Evolutionary conservation across 2,797 vertebrate species (phyloP), one percentile per base, ranked within the genome.

Genomic region (Cygnus olor): DNA sequence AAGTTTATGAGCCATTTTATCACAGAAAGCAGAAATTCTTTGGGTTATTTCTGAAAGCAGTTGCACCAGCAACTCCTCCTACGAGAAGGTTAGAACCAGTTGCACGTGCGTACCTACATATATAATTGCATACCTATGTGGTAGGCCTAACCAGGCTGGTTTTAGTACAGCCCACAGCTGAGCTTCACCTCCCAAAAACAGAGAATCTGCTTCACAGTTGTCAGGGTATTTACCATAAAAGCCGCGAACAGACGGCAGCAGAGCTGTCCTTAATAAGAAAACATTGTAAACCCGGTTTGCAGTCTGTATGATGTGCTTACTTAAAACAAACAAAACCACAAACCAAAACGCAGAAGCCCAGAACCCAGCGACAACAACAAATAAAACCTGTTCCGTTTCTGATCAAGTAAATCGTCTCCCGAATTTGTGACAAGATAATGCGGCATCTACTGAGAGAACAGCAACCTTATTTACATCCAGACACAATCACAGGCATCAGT

Each of bases 271-370:
- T 89, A 90, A 63, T n/a, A 66, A 81, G 87, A 74, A 80, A 88
- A 71, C 6, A 25, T 72, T 82, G 63, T n/a, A 92, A 88, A 77
- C 32, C 20, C 57, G 21, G 80, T 66, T 57, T 88, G 83, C 66
- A 5, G 7, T 77, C 90, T 87, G 49, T 51, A 66, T 21, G 28
- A 92, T 21, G 56, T 53, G 70, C 51, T 93, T 91, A 80, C 70
- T 76, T 85, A 76, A 93, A 95, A 92, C 81, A 95, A 94, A 89
- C 34, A 28, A 76, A 94, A 49, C 64, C 81, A 70, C 69, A 47
- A 83, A 93, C 32, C 78, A 56, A 92, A 89, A 79, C 20, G 34
- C 18, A 8, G 5, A 82, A 85, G 38, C 51, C 58, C 61, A 73
- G 89, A 92, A 91, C 42, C 20, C 72, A 79, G 53, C 45, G 76